These are phyloP conservation scores for Bungarus multicinctus DNA, from an alignment of 2,113 vertebrate genomes.

Conservation along the genomic window DNA sequence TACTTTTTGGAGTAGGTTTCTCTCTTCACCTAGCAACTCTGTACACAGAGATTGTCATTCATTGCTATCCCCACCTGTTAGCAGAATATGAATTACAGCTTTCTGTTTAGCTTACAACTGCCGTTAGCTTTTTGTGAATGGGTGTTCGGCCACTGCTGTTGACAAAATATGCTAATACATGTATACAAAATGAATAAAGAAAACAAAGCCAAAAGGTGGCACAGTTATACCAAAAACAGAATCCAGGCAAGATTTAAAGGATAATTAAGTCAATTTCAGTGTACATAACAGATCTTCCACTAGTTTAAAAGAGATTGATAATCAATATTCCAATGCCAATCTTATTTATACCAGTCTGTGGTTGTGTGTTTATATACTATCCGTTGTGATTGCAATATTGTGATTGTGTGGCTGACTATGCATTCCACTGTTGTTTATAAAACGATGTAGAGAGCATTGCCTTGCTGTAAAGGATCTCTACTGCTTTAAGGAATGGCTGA, in stretches of 20 bases:
- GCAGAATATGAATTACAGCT: background rate
- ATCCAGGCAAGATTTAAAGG: background rate
- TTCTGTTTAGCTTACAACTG: background rate
- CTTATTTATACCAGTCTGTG: background rate
- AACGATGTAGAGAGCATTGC: slow-evolving; percentile 87
- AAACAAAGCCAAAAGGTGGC: background rate
- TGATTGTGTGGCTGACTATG: slow-evolving; percentile 40
- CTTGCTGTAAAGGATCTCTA: slow-evolving; percentile 92
- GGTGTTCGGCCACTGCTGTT: background rate
- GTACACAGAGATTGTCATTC: background rate
- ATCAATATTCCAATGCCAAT: background rate
- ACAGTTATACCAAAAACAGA: background rate
- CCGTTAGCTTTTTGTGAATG: background rate
- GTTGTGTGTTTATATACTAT: background rate
- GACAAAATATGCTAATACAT: background rate
- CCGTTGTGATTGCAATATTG: slow-evolving; percentile 6
- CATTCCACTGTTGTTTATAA: slow-evolving; percentile 61
- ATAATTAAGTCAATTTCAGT: background rate
- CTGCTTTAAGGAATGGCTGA: slow-evolving; percentile 89
- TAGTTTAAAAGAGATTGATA: background rate
- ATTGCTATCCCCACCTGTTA: background rate
- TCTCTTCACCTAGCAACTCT: background rate
- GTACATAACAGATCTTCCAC: background rate
- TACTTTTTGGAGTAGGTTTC: background rate
- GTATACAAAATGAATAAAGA: background rate